Evolutionary conservation across 2,888 invertebrate genomes (phyloP), one percentile per base, ranked within the genome.

Genomic region (Tachina grossa): DNA sequence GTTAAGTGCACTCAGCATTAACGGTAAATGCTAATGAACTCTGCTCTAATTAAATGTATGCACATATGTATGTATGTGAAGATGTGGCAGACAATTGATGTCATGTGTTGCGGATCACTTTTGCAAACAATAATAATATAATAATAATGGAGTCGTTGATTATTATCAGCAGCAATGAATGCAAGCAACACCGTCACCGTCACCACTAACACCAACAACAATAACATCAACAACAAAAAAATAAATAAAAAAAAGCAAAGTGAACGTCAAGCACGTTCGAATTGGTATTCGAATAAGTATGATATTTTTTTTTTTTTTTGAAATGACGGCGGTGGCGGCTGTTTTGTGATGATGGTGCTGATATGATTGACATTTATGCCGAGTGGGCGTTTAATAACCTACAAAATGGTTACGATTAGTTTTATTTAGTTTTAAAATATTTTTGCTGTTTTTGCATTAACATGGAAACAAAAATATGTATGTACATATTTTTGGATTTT

Each of bases 1-100:
- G 83, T 53, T 63, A 39, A 19, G 19, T 68, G 14, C 22, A 16
- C 47, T 59, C 45, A 39, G 10, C 31, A 53, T 13, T 84, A 83
- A 83, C 85, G 79, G 85, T 83, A 85, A 80, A 85, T 83, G 85
- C 80, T 85, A 85, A 83, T 83, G 85, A 85, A 85, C 85, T 85
- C 72, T 80, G 82, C 65, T 72, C 31, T 31, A 31, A 31, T 31
- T 31, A 31, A 31, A 31, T 31, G 31, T 31, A 4, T 31, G 31
- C 31, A 31, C 31, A 31, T 31, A 31, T 6, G 6, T 1, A 31
- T 4, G 4, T 19, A 16, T 68, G 69, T 16, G 66, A 55, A 41
- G 68, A 59, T 59, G 49, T 47, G 43, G 39, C 66, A 51, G 66
- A 51, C 66, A 41, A 69, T 65, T 16, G 72, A 72, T 80, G 72